Evolutionary conservation across 2,888 invertebrate genomes (phyloP), one percentile per base, ranked within the genome.

Genomic region (Salpingus planirostris): DNA sequence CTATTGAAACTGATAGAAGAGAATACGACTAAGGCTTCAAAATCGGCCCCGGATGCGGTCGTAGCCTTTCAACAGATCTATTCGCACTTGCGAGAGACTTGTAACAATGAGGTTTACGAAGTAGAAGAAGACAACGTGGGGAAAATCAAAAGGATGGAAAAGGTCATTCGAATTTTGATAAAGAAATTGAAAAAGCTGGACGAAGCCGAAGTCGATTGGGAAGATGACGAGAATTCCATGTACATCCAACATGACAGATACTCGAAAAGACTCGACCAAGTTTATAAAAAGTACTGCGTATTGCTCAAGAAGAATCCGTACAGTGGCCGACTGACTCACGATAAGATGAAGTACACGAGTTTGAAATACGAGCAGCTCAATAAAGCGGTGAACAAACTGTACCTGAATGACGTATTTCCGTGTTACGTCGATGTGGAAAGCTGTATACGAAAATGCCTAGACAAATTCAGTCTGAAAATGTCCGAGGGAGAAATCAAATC

Each of bases 151-250:
- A 54, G 46, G 28, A 32, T 59, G 3, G 74, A 76, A 50, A 72
- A 71, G 38, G 70, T 74, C 0, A 65, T 84, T 29, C 68, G 74
- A 57, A 70, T 74, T 43, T 66, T 86, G 11, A 70, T 76, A 29
- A 69, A 72, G 48, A 74, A 73, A 38, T 84, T 89, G 29, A 73
- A 74, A 44, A 67, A 74, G 41, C 58, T 85, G 3, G 83, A 84
- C 50, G 70, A 71, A 28, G 65, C 71, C 27, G 83, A 87, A 49
- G 74, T 87, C 2, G 76, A 85, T 42, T 78, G 80, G 56, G 77
- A 80, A 50, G 79, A 49, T 24, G 57, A 81, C 44, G 84, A 84
- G 14, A 72, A 82, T 56, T 85, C 86, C 2, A 67, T 73, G 15
- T 88, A 82, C 61, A 65, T 87, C 22, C 69, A 80, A 44, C 71